These are phyloP conservation scores for Eupithecia tripunctaria DNA, from an alignment of 2,888 invertebrate genomes.

Conservation along the genomic window DNA sequence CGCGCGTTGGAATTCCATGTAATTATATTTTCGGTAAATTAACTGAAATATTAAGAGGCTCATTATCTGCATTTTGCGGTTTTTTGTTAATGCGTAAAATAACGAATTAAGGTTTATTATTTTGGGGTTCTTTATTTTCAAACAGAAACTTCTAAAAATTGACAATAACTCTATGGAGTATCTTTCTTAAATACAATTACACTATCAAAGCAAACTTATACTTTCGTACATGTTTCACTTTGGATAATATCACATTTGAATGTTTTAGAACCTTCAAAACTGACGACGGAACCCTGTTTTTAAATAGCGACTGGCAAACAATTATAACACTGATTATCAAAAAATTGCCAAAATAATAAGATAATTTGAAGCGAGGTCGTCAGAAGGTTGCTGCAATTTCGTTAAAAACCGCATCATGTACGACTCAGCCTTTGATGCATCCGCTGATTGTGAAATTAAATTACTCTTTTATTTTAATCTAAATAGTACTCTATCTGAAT, in stretches of 20 bases:
- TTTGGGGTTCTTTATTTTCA: neutral
- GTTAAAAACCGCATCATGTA: slow-evolving; percentile 51
- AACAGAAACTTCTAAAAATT: neutral
- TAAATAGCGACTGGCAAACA: slow-evolving; percentile 2
- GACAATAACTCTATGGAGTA: neutral
- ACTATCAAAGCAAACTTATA: neutral
- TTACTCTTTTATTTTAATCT: neutral
- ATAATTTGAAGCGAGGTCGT: slow-evolving; percentile 50
- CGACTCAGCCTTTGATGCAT: slow-evolving; percentile 30
- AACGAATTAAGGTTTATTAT: neutral
- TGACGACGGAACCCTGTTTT: slow-evolving; percentile 5
- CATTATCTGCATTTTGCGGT: neutral
- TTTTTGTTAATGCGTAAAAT: slow-evolving; percentile 1
- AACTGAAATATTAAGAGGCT: slow-evolving; percentile 3
- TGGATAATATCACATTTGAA: too few species aligned
- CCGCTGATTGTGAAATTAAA: slow-evolving; percentile 15
- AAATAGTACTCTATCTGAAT: neutral
- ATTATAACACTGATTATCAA: slow-evolving; percentile 36
- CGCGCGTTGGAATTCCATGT: slow-evolving; percentile 1
- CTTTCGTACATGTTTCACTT: neutral
- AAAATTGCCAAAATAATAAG: slow-evolving; percentile 39
- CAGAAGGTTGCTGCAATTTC: slow-evolving; percentile 45
- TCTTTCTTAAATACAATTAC: neutral
- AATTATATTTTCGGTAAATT: slow-evolving; percentile 4
- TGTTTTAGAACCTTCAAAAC: neutral